Percentiles rank a stretch among this genome's conserved stretches.
Evolutionary conservation across 1,140 invertebrate genomes (phyloP).

Genomic region (Ostrea denselamellosa): DNA sequence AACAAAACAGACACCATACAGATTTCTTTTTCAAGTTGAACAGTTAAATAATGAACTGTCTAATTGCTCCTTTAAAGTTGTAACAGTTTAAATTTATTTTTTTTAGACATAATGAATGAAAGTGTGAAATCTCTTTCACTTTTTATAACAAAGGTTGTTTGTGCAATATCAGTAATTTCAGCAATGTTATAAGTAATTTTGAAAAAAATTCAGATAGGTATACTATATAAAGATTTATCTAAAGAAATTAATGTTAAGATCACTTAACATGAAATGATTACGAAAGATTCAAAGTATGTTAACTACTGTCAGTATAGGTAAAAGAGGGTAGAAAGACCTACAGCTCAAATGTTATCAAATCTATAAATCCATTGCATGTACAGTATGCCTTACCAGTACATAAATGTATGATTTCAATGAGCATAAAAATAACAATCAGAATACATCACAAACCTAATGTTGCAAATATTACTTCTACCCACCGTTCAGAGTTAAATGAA

Average conservation of each 20-base stretch:
- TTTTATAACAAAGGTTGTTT: neutral
- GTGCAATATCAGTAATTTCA: neutral
- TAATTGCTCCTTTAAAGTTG: constrained; percentile 26
- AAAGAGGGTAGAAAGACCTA: too few relatives aligned
- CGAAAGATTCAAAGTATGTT: too few relatives aligned
- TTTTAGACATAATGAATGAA: neutral
- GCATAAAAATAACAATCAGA: neutral
- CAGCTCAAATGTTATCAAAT: too few relatives aligned
- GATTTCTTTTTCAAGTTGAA: neutral
- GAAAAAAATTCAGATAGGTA: too few relatives aligned
- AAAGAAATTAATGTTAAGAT: too few relatives aligned
- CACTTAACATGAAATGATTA: too few relatives aligned
- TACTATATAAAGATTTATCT: too few relatives aligned
- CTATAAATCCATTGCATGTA: too few relatives aligned
- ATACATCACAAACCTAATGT: neutral
- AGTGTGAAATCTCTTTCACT: neutral
- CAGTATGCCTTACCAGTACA: too few relatives aligned
- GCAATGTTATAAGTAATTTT: neutral
- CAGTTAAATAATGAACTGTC: constrained; percentile 29
- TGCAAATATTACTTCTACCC: constrained; percentile 45
- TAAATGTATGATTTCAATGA: neutral
- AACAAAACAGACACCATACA: constrained; percentile 7
- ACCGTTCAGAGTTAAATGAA: constrained; percentile 89
- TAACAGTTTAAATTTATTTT: constrained; percentile 33
- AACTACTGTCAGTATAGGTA: too few relatives aligned